Percentiles rank a stretch among this genome's conserved stretches.
phyloP scores from a whole-genome alignment of 2,888 invertebrate genomes.

The Protonemura montana region DNA sequence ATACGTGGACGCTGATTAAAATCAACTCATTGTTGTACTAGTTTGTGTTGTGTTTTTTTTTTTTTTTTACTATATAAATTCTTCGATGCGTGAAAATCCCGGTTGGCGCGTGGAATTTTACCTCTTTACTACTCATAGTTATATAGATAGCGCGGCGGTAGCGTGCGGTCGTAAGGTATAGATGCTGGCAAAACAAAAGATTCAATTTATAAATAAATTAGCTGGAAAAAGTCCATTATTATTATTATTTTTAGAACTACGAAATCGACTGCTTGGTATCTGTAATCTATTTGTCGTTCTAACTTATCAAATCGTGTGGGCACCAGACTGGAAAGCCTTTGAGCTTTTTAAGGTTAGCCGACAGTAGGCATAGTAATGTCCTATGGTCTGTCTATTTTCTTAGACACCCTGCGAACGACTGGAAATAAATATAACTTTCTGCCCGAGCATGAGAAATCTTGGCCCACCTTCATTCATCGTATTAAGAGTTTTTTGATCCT shows the following conservation, averaged over 20 bases:
- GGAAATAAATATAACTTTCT: not conserved
- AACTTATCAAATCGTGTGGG: not conserved
- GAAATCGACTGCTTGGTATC: not conserved
- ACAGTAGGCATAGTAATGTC: not conserved
- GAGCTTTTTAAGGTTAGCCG: not conserved
- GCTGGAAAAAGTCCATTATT: not conserved
- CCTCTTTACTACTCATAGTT: not conserved
- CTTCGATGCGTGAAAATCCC: not conserved
- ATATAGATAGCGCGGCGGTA: not conserved
- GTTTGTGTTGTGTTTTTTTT: not conserved
- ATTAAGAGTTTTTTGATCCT: constrained; percentile 22
- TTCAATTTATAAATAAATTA: constrained; percentile 12
- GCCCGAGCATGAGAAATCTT: constrained; percentile 7
- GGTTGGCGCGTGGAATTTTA: not conserved
- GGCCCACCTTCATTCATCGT: constrained; percentile 9
- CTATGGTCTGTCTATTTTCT: not conserved
- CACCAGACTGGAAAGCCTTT: not conserved
- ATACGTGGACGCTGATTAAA: not conserved
- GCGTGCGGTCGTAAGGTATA: not conserved
- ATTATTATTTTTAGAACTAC: not conserved
- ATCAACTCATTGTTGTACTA: not conserved
- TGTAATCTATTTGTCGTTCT: not conserved
- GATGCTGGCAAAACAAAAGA: not conserved
- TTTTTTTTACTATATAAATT: not conserved
- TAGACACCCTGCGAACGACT: not conserved